These are phyloP conservation scores for Saturnia pavonia DNA, from an alignment of 2,888 invertebrate genomes.

Conservation along the genomic window DNA sequence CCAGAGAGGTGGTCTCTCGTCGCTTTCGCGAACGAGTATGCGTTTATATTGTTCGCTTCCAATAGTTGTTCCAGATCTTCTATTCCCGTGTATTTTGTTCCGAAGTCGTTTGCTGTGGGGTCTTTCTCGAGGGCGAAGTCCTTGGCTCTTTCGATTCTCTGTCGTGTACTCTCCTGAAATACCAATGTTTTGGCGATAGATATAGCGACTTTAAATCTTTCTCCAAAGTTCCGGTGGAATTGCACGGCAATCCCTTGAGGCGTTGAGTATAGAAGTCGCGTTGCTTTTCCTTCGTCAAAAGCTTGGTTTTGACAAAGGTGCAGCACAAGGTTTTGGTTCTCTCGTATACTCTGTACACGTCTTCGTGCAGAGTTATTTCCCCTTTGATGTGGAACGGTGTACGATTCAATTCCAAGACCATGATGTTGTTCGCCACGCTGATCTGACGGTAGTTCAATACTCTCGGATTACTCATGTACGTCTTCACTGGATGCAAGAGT, in stretches of 20 bases:
- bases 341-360: slow-evolving; percentile 4
- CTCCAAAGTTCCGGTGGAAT: background rate
- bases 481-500: slow-evolving; percentile 9
- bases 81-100: background rate
- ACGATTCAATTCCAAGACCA: background rate
- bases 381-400: background rate
- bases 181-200: slow-evolving; percentile 1
- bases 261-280: slow-evolving; percentile 19
- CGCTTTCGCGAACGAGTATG: background rate
- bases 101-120: background rate
- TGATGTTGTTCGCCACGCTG: background rate
- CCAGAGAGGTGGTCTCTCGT: background rate
- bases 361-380: too few species aligned
- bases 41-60: background rate
- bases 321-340: slow-evolving; percentile 19
- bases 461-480: background rate
- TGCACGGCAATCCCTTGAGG: background rate
- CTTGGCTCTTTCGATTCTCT: background rate
- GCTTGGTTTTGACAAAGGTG: slow-evolving; percentile 21
- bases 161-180: background rate
- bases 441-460: background rate
- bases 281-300: slow-evolving; percentile 23
- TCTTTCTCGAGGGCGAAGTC: background rate
- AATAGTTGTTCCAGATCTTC: background rate
- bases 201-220: background rate